A percentile compares a stretch with the other conserved stretches of the same genome.
These are phyloP conservation scores for Todus mexicanus DNA, from an alignment of 2,797 vertebrate species.

Conservation along the genomic window DNA sequence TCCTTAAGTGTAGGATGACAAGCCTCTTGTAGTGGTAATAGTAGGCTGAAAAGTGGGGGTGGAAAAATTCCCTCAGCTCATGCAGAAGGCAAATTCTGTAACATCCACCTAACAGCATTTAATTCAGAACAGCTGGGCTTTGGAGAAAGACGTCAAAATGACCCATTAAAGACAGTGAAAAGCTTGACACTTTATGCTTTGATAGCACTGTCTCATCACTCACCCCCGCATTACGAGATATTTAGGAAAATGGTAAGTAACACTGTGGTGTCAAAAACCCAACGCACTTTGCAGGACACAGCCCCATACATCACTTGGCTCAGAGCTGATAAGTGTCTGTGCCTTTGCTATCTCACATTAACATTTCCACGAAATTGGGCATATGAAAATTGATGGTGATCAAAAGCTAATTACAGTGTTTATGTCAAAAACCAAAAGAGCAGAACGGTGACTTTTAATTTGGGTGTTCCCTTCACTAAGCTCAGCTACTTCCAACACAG, in stretches of 20 bases:
- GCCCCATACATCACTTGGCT: background rate
- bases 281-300: background rate
- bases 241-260: background rate
- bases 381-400: background rate
- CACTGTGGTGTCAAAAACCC: background rate
- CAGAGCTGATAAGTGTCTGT: background rate
- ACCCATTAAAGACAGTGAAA: background rate
- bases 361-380: background rate
- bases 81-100: slow-evolving; percentile 7
- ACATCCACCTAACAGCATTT: slow-evolving; percentile 4
- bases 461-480: background rate
- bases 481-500: background rate
- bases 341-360: background rate
- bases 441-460: background rate
- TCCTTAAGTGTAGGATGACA: slow-evolving; percentile 55
- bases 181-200: background rate
- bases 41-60: slow-evolving; percentile 35
- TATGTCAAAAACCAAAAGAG: slow-evolving; percentile 17
- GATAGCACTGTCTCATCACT: background rate
- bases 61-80: slow-evolving; percentile 32
- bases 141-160: background rate
- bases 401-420: slow-evolving; percentile 22
- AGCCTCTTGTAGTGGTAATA: slow-evolving; percentile 44
- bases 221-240: background rate
- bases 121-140: slow-evolving; percentile 29